Base-by-base conservation (phyloP, 2,888 invertebrate genomes). In the Penaeus monodon region DNA sequence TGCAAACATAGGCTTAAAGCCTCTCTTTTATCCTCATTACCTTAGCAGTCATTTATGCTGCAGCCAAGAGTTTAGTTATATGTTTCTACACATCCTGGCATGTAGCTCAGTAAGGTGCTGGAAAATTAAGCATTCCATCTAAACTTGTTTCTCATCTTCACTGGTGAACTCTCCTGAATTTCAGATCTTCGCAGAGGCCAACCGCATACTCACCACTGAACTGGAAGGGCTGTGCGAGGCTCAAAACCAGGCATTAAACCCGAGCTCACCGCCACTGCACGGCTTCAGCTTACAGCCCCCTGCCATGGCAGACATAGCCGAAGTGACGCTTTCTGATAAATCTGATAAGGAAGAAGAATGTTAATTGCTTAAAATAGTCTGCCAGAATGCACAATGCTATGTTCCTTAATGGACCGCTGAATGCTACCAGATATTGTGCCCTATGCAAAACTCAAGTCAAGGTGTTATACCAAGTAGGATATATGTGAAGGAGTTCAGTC, bases 301-400 rank as follows among this genome's bases (percentile, higher is more conserved):
- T 2, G n/a, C 86, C 64, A 87, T 87, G 86, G 83, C 86, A 63
- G 86, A 87, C 74, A 87, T 87, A 27, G 86, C 86, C 20, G 86
- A 87, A 57, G 86, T 87, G 27, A 74, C 83, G 3, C 79, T 87
- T 12, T 87, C 86, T 38, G 86, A 87, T 73, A 87, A 87, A 38
- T 87, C 86, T 79, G 86, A 87, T 49, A 79, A 64, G 49, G 86
- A 87, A 74, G 86, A 87, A 64, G 86, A 87, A 27, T 87, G 86
- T 57, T 87, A 83, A 73, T 57, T 38, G 27, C n/a, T 77, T 17
- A n/a, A 65, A n/a, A 29, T 49, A 49, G 17, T 27, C 63, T 33
- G 10, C 27, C 27, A 63, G 29, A 3, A 63, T 29, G 29, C 27
- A 44, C 17, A n/a, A 24, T 27, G 20, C n/a, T 38, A 57, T 38